A percentile compares a stretch with the other conserved stretches of the same genome.
Evolutionary conservation across 2,888 invertebrate genomes (phyloP).

Genomic region (Petrolisthes cinctipes): DNA sequence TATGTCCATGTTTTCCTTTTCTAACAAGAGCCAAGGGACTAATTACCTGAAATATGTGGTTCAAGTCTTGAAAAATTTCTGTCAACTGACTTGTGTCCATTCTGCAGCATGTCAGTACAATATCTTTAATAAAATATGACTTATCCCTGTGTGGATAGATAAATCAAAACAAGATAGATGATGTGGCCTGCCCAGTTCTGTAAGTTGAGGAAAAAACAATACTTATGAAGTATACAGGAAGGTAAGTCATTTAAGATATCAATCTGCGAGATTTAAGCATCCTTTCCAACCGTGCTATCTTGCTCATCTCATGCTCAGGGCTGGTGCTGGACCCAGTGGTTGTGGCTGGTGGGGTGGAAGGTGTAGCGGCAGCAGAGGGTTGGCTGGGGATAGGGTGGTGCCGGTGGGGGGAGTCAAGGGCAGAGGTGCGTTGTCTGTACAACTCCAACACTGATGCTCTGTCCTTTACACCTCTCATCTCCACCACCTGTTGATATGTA

Average conservation of each 20-base stretch:
- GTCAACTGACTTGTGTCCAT: no score
- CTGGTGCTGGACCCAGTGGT: constrained; percentile 23
- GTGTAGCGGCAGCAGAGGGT: background rate
- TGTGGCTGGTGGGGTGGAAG: constrained; percentile 1
- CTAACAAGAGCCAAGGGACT: no score
- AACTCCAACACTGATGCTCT: constrained; percentile 57
- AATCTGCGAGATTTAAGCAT: constrained; percentile 64
- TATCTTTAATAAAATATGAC: no score
- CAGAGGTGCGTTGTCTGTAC: constrained; percentile 53
- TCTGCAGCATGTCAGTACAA: no score
- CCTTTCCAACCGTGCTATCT: constrained; percentile 62
- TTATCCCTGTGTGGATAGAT: no score
- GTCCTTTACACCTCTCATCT: constrained; percentile 63
- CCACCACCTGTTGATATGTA: constrained; percentile 55
- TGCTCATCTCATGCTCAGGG: constrained; percentile 63
- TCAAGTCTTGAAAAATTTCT: no score
- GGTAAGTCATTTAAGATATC: constrained; percentile 31
- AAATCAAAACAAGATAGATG: no score
- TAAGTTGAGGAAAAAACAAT: no score
- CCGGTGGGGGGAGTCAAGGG: constrained; percentile 34
- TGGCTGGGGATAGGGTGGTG: background rate
- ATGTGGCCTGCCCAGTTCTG: no score
- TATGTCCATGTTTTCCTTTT: no score
- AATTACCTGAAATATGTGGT: no score
- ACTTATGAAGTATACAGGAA: no score